Base-by-base conservation (phyloP, 2,888 invertebrate species). In the Stenolophus ochropezus region DNA sequence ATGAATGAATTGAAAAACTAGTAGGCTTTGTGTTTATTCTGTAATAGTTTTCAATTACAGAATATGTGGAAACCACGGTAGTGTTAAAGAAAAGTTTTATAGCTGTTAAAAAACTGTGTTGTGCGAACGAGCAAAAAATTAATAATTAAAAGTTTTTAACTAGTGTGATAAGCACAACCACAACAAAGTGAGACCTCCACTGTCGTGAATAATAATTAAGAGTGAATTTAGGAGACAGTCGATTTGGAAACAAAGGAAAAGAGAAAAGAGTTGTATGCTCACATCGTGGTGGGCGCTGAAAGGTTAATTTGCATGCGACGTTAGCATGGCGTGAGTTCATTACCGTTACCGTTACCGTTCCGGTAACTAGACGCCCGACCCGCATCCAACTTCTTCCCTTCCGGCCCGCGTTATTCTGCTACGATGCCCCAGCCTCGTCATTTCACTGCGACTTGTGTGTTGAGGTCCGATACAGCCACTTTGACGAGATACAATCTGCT, bases 221-320 rank as follows among this genome's bases (percentile, higher is more conserved):
- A 42, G 33, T 42, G 11, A 4, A 42, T 42, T 42, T 42, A 42
- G 6, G 8, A 6, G 25, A 23, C 14, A 5, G 25, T 25, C 23
- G 23, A 61, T 61, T 61, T 25, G 23, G 2, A 61, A 61, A 61
- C 61, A 71, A 71, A 71, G 33, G 42, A 71, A 21, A 71, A 61
- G 23, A 25, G 42, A 71, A 21, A 71, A 61, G 23, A 25, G 25
- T 25, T 25, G 25, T 61, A 23, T 5, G 61, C 51, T 23, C 23
- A 23, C 25, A 61, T 61, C 61, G 23, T 14, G 25, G 2, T 14
- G 18, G 14, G 2, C 61, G 23, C n/a, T 61, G 78, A 78, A 78
- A 78, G 78, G 61, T 78, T 80, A 80, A 80, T 80, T 73, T 80
- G 69, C 47, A 79, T 79, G 69, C 71, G 71, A 80, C 56, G 71